Percentiles rank a stretch among this genome's conserved stretches.
Conservation (phyloP, 2,888 invertebrate species). For the Pterostichus madidus region DNA sequence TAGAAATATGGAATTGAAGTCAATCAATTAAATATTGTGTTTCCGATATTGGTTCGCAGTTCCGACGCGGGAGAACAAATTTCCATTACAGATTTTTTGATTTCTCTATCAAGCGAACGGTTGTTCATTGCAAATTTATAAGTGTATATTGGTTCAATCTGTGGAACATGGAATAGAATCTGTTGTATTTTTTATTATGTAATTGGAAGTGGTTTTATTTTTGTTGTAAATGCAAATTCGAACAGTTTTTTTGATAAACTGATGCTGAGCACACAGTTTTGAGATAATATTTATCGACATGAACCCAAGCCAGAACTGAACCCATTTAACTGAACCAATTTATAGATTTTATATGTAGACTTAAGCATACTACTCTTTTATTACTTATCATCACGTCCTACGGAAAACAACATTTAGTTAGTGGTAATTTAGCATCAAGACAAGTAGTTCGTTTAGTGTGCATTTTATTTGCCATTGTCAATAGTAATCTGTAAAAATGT, state of each 20-base stretch:
- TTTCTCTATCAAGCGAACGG: conserved; percentile 30
- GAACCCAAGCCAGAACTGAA: too few species aligned
- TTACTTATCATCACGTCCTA: too few species aligned
- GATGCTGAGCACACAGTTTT: neutral
- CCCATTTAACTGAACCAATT: too few species aligned
- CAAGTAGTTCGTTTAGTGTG: too few species aligned
- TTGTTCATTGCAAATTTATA: conserved; percentile 40
- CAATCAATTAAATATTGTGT: conserved; percentile 47
- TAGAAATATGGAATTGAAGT: conserved; percentile 35
- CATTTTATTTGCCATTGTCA: too few species aligned
- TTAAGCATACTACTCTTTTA: too few species aligned
- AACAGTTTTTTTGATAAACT: conserved; percentile 14
- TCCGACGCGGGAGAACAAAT: conserved; percentile 29
- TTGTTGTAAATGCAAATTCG: neutral
- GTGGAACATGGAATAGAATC: neutral
- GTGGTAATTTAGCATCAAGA: too few species aligned
- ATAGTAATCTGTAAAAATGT: too few species aligned
- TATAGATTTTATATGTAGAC: too few species aligned
- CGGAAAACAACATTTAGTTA: too few species aligned
- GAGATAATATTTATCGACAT: neutral
- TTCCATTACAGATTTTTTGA: conserved; percentile 51
- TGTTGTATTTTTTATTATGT: conserved; percentile 36
- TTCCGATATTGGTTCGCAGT: conserved; percentile 28
- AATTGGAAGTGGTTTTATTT: neutral
- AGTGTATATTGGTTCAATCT: conserved; percentile 52